These are phyloP conservation scores for Cyclina sinensis DNA, from an alignment of 1,140 invertebrate species.

Conservation along the genomic window DNA sequence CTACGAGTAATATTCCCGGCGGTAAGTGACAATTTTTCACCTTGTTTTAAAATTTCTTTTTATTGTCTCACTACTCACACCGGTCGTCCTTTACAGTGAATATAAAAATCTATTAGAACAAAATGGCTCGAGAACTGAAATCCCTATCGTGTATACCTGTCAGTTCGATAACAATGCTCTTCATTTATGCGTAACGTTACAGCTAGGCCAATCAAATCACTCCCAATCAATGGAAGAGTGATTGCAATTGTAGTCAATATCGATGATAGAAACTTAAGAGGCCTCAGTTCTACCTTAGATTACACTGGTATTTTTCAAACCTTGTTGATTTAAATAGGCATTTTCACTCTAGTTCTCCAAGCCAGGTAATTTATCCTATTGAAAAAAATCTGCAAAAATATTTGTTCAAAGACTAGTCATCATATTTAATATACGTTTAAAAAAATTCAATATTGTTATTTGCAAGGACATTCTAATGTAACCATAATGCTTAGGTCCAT, in stretches of 20 bases:
- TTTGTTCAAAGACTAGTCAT: constrained; percentile 24
- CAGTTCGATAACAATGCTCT: constrained; percentile 45
- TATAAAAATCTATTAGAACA: constrained; percentile 19
- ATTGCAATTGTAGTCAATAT: constrained; percentile 42
- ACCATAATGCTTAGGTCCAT: not conserved
- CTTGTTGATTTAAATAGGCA: constrained; percentile 29
- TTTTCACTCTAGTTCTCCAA: not conserved
- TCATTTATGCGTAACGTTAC: constrained; percentile 46
- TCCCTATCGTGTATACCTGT: constrained; percentile 29
- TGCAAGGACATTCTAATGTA: constrained; percentile 6
- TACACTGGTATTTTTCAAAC: constrained; percentile 27
- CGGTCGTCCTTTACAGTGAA: constrained; percentile 35
- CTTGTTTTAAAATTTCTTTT: not conserved
- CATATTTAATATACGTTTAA: constrained; percentile 28
- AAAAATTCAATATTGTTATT: constrained; percentile 49
- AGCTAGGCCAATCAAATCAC: constrained; percentile 47
- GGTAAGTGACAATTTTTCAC: not conserved
- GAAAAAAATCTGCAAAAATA: not conserved
- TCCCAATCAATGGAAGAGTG: constrained; percentile 51
- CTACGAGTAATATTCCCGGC: constrained; percentile 5
- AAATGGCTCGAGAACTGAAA: constrained; percentile 23
- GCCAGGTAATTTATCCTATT: not conserved
- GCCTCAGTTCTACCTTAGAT: constrained; percentile 12
- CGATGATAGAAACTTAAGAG: constrained; percentile 38
- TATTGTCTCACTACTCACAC: not conserved